These are phyloP conservation scores for Hydropsyche betteni DNA, from an alignment of 2,888 invertebrate genomes.

Conservation along the genomic window DNA sequence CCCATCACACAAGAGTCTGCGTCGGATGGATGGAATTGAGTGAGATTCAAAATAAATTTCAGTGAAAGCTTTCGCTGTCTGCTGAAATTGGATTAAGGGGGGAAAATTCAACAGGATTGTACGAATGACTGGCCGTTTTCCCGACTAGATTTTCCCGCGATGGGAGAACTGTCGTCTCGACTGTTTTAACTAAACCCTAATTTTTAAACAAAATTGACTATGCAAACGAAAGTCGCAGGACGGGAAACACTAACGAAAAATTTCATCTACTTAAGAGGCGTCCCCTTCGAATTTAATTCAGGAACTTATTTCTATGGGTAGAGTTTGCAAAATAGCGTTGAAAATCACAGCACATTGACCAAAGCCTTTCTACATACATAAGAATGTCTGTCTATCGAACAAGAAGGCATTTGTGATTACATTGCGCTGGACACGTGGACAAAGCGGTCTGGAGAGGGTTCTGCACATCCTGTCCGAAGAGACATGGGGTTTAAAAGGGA, in stretches of 20 bases:
- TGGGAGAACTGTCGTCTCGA: constrained; percentile 5
- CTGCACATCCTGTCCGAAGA: not conserved
- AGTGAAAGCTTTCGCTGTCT: constrained; percentile 33
- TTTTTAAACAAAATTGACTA: constrained; percentile 10
- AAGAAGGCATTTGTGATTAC: constrained; percentile 33
- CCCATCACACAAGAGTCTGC: constrained; percentile 7
- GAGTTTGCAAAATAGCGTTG: too few species aligned
- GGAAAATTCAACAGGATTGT: constrained; percentile 31
- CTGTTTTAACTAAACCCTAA: constrained; percentile 20
- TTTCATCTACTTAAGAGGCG: too few species aligned
- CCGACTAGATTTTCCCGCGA: constrained; percentile 12
- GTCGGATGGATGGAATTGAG: constrained; percentile 30
- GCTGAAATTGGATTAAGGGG: constrained; percentile 30
- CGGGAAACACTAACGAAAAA: too few species aligned
- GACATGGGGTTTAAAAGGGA: not conserved
- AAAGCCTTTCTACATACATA: too few species aligned
- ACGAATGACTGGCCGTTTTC: constrained; percentile 30
- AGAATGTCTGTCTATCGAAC: constrained; percentile 13
- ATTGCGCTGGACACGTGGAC: constrained; percentile 31
- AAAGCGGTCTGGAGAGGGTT: constrained; percentile 11
- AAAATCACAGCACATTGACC: too few species aligned
- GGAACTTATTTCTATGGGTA: too few species aligned
- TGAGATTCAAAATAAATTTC: constrained; percentile 32
- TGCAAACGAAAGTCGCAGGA: too few species aligned
- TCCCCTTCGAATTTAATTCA: too few species aligned